Conservation (phyloP, 2,113 vertebrate species). For the Delphinus delphis region DNA sequence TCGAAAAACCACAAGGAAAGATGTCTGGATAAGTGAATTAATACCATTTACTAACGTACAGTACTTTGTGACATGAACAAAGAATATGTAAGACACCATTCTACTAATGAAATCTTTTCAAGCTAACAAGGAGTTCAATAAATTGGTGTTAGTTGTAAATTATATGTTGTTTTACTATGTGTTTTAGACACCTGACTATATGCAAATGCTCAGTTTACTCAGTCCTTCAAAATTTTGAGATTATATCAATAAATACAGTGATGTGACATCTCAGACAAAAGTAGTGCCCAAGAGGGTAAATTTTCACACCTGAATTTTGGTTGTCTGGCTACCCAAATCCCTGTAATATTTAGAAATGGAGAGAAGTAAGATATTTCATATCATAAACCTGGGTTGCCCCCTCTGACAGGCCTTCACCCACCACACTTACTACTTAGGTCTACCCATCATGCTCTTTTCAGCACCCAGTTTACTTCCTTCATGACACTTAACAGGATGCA, state of each 20-base stretch:
- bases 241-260: neutral
- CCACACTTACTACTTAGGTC: neutral
- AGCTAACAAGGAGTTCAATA: neutral
- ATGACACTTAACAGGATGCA: neutral
- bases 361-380: neutral
- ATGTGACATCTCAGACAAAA: slow-evolving; percentile 31
- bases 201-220: neutral
- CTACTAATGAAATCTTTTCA: neutral
- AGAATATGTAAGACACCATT: neutral
- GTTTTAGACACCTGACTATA: neutral
- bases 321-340: neutral
- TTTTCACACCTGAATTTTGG: neutral
- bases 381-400: neutral
- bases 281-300: neutral
- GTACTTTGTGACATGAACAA: neutral
- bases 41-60: neutral
- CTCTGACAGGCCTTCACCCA: neutral
- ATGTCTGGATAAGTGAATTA: neutral
- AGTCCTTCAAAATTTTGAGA: neutral
- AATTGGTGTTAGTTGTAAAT: neutral
- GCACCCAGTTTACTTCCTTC: neutral
- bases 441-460: neutral
- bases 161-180: neutral
- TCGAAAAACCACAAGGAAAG: neutral
- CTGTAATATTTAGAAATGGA: neutral